A percentile compares a stretch with the other conserved stretches of the same genome.
Conservation (phyloP, 2,888 invertebrate species). For the Portevinia maculata region DNA sequence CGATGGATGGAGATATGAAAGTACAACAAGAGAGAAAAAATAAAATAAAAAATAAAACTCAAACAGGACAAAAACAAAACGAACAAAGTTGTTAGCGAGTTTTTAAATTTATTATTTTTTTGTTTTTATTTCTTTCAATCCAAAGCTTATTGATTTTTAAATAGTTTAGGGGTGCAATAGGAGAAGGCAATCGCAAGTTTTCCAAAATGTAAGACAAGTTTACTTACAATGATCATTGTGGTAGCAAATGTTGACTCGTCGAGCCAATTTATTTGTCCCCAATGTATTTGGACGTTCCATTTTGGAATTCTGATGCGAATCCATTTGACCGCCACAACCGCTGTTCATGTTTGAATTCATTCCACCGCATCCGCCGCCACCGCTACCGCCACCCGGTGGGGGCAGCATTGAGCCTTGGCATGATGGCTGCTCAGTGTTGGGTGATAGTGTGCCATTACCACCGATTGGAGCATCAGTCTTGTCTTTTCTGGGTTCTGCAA, state of each 20-base stretch:
- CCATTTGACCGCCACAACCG: conserved; percentile 78
- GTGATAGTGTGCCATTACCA: conserved; percentile 86
- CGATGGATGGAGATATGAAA: conserved; percentile 57
- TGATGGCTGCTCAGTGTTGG: conserved; percentile 84
- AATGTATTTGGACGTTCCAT: conserved; percentile 92
- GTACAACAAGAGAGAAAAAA: conserved; percentile 18
- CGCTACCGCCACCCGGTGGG: conserved; percentile 83
- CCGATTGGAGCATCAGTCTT: conserved; percentile 88
- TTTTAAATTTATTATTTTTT: conserved; percentile 16
- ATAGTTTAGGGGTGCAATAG: conserved; percentile 21
- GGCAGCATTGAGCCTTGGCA: conserved; percentile 82
- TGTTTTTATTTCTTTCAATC: conserved; percentile 11
- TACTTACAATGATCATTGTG: conserved; percentile 89
- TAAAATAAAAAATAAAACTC: conserved; percentile 34
- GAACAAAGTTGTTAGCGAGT: conserved; percentile 60
- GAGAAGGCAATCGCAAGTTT: conserved; percentile 59
- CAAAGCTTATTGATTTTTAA: conserved; percentile 8
- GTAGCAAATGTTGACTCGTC: conserved; percentile 90
- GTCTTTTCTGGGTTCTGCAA: conserved; percentile 96
- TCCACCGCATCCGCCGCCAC: conserved; percentile 77
- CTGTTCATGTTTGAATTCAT: conserved; percentile 72
- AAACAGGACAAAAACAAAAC: conserved; percentile 58
- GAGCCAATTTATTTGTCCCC: conserved; percentile 89
- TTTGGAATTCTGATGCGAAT: conserved; percentile 83
- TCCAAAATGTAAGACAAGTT: neutral